Percentiles rank a stretch among this genome's conserved stretches.
Evolutionary conservation across 1,140 invertebrate species (phyloP).

Genomic region (Lasioglossum baleicum): DNA sequence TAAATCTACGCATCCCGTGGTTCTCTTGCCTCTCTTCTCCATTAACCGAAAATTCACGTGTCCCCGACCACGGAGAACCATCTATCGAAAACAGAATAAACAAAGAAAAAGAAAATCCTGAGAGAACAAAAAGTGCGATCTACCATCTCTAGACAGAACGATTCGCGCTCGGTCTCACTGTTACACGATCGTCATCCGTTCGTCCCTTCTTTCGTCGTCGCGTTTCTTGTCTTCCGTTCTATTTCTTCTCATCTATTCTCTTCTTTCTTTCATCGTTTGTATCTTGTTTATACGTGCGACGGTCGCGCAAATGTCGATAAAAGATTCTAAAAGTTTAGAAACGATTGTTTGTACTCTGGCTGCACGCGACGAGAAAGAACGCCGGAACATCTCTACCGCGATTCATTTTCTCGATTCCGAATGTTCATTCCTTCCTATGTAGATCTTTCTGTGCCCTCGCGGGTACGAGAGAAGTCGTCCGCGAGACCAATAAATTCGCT

Average conservation of each 20-base stretch:
- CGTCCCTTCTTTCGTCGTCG: conserved; percentile 9
- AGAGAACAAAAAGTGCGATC: background rate
- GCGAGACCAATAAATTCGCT: conserved; percentile 10
- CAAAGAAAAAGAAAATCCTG: background rate
- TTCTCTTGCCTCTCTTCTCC: background rate
- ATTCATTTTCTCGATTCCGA: too few species aligned
- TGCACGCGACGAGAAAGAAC: conserved; percentile 58
- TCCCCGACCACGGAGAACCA: background rate
- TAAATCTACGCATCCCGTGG: conserved; percentile 24
- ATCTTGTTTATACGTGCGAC: background rate
- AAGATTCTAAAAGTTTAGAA: conserved; percentile 64
- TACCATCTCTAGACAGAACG: conserved; percentile 35
- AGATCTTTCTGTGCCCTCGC: background rate
- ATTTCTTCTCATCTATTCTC: too few species aligned
- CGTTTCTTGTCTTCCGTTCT: background rate
- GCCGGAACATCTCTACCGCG: conserved; percentile 3
- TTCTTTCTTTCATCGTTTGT: background rate
- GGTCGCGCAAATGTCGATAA: conserved; percentile 41
- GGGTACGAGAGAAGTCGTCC: conserved; percentile 25
- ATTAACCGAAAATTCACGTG: background rate
- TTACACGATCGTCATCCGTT: background rate
- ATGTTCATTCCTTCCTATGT: background rate
- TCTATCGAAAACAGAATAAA: background rate
- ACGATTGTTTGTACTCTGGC: conserved; percentile 73
- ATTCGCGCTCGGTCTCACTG: background rate